A percentile compares a stretch with the other conserved stretches of the same genome.
Evolutionary conservation across 2,113 vertebrate species (phyloP).

Genomic region (Dasyornis broadbenti): DNA sequence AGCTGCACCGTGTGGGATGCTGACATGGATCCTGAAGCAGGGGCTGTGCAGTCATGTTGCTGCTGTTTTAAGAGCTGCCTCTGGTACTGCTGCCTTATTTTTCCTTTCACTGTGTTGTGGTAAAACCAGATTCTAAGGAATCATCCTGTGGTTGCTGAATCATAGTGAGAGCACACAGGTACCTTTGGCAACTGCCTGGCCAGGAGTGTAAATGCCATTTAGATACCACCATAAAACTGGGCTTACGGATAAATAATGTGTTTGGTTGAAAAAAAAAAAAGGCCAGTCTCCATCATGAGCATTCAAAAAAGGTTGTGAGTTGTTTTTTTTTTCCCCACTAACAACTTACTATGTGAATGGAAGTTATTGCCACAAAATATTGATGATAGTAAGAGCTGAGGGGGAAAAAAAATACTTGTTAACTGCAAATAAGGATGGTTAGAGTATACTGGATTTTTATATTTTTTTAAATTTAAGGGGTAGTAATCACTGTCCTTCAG

Average conservation of each 20-base stretch:
- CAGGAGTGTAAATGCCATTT: neutral
- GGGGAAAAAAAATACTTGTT: neutral
- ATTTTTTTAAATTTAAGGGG: neutral
- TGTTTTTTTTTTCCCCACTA: fast-evolving
- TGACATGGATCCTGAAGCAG: neutral
- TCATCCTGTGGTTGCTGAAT: neutral
- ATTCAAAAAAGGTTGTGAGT: neutral
- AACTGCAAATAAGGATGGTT: neutral
- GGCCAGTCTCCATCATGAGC: neutral
- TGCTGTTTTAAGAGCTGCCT: neutral
- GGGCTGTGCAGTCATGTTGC: neutral
- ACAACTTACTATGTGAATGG: neutral
- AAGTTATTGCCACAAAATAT: neutral
- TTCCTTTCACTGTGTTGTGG: neutral
- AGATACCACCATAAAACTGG: neutral
- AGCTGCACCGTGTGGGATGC: neutral
- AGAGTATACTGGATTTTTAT: neutral
- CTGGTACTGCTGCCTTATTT: neutral
- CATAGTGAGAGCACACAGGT: neutral
- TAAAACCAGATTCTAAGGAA: neutral
- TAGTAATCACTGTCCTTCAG: neutral
- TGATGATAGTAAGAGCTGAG: neutral
- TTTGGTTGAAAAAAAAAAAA: neutral
- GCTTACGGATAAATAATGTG: neutral
- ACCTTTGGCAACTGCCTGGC: neutral